Conservation (phyloP, 2,797 vertebrate species). For the Pseudochromis fuscus region DNA sequence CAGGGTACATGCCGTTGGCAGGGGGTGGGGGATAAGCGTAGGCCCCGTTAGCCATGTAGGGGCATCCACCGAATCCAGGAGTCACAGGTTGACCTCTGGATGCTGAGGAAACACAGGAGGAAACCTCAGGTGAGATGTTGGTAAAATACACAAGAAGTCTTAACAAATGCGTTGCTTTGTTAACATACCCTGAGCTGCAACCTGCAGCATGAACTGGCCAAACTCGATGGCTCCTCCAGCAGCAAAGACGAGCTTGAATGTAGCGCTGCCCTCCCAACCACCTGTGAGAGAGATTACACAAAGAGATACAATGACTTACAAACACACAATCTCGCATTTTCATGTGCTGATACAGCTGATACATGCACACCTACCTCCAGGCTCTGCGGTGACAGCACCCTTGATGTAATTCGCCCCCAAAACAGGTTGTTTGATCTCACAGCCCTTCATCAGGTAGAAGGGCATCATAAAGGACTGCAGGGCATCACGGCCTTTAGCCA, state of each 20-base stretch:
- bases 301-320: neutral
- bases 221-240: slow-evolving; percentile 97
- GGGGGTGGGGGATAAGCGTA: slow-evolving; percentile 89
- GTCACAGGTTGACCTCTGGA: slow-evolving; percentile 93
- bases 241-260: slow-evolving; percentile 91
- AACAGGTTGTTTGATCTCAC: slow-evolving; percentile 97
- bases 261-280: slow-evolving; percentile 93
- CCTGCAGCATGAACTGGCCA: slow-evolving; percentile 95
- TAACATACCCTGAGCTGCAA: slow-evolving; percentile 92
- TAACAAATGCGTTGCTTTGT: neutral
- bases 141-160: neutral
- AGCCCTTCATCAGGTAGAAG: slow-evolving; percentile 96
- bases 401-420: slow-evolving; percentile 98
- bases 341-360: neutral
- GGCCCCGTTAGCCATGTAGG: slow-evolving; percentile 93
- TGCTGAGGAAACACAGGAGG: slow-evolving; percentile 75
- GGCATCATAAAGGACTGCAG: slow-evolving; percentile 98
- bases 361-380: slow-evolving; percentile 86
- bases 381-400: slow-evolving; percentile 90
- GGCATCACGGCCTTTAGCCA: slow-evolving; percentile 92
- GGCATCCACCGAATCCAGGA: slow-evolving; percentile 88
- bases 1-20: slow-evolving; percentile 89
- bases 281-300: slow-evolving; percentile 77
- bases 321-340: neutral
- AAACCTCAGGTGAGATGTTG: neutral